Percentiles rank a stretch among this genome's conserved stretches.
These are phyloP conservation scores for Cancer borealis DNA, from an alignment of 2,888 invertebrate species.

Conservation along the genomic window DNA sequence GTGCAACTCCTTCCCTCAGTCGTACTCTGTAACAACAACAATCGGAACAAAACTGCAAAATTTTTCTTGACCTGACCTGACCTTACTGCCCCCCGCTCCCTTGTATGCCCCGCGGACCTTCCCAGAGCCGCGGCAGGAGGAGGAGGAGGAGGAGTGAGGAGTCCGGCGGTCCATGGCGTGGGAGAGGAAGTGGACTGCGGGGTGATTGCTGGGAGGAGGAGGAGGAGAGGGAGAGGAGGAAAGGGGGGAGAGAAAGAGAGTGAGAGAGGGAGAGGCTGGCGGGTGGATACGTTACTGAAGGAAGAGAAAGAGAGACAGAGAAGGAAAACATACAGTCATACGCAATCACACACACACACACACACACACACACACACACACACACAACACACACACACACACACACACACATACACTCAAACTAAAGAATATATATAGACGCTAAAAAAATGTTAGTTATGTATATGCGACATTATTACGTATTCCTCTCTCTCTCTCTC, in stretches of 20 bases:
- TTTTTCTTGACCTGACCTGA: not conserved
- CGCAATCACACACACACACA: not conserved
- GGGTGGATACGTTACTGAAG: not conserved
- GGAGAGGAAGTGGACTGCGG: constrained; percentile 33
- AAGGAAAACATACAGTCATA: not conserved
- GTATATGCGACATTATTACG: not conserved
- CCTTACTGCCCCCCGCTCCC: not conserved
- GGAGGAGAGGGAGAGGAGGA: not conserved
- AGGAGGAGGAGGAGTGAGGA: not conserved
- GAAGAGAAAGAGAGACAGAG: not conserved
- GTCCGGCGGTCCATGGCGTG: constrained; percentile 37
- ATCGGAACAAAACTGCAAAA: not conserved
- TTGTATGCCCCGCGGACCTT: constrained; percentile 23
- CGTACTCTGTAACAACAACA: not conserved
- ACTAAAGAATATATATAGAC: not conserved
- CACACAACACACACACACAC: not conserved
- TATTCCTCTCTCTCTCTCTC: not conserved
- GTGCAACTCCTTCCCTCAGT: not conserved
- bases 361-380: constrained; percentile 14
- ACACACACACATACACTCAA: not conserved
- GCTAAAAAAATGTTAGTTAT: not conserved
- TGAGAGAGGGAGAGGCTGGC: not conserved
- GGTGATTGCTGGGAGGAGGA: not conserved
- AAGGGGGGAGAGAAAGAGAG: not conserved
- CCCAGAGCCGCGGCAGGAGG: not conserved